Evolutionary conservation across 2,113 vertebrate species (phyloP), one percentile per base, ranked within the genome.

Genomic region (Notothenia rossii): DNA sequence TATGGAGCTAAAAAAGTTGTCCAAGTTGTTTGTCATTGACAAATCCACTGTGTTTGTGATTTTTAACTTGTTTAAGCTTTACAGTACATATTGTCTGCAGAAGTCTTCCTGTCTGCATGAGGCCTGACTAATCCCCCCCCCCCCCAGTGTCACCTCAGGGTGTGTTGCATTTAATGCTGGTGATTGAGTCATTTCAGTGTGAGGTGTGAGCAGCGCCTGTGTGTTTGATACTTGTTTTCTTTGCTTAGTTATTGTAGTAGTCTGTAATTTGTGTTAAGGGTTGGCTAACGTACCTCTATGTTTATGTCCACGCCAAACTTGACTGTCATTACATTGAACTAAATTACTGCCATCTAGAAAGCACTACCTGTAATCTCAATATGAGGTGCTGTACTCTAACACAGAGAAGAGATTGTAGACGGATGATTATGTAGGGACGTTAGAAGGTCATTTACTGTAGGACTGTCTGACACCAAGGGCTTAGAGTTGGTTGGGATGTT

Each of bases 221-320:
- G 43, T 33, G 68, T 78, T 67, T 83, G 85, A 83, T 68, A 63
- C 11, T 6, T 82, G 74, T 82, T 70, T 43, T 40, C 29, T 72
- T 51, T 60, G 67, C 54, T 65, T 55, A 45, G 63, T 70, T 76
- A 72, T 25, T 81, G 58, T 40, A 50, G 62, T 59, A 50, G 62
- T 45, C 78, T 85, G 58, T 88, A 72, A 89, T 91, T 86, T 87
- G 25, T 84, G 72, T 88, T 54, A 76, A 68, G 72, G 56, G 12
- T 51, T 74, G 60, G 43, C 60, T 72, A 59, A 75, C 61, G 76
- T 50, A 72, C 65, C 63, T 72, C 55, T 68, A 10, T 7, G 25
- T 29, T 61, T 43, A 74, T 84, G 78, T 83, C 74, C 69, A 46
- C 73, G 25, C 17, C 48, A 58, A 36, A 66, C 72, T n/a, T 11